Evolutionary conservation across 2,888 invertebrate species (phyloP), one percentile per base, ranked within the genome.

Genomic region (Platycnemis pennipes): DNA sequence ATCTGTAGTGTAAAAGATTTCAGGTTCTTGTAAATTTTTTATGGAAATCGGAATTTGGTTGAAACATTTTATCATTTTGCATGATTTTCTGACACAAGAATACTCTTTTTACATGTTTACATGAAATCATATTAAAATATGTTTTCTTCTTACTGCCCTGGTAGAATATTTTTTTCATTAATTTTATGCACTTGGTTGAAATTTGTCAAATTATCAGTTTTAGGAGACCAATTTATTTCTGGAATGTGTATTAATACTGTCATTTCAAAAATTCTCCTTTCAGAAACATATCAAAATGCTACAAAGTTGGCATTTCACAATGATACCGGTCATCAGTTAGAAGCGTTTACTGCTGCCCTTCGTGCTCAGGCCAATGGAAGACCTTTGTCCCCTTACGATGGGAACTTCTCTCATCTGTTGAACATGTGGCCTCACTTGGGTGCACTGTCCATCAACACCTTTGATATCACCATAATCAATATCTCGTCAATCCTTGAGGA

Each of bases 351-450:
- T 86, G 95, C 96, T 44, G 96, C 96, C 94, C 95, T 97, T 53
- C 95, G 95, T 19, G 95, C 94, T 37, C 63, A 95, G 94, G 95
- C 96, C 16, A 96, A 97, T 44, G 96, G 96, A 0, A 96, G 95
- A 53, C 95, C 96, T 42, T 95, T 97, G 37, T 96, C 96, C 56
- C 96, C 97, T 91, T 98, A 98, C 95, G 97, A 98, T 96, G 98
- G 98, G 3, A 98, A 97, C 95, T 98, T 97, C 95, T 97, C 97
- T 0, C 97, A 97, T 94, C 96, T 98, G 44, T 96, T 98, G 44
- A 96, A 97, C 56, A 97, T 97, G 96, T 97, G 97, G 94, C 97
- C 97, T 1, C 97, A 98, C 95, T 97, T 98, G 96, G 98, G 97
- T 42, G 98, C 98, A 2, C 97, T 98, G 95, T 97, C 97, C 96